Base-by-base conservation (phyloP, 2,797 vertebrate genomes). In the Chelon auratus region DNA sequence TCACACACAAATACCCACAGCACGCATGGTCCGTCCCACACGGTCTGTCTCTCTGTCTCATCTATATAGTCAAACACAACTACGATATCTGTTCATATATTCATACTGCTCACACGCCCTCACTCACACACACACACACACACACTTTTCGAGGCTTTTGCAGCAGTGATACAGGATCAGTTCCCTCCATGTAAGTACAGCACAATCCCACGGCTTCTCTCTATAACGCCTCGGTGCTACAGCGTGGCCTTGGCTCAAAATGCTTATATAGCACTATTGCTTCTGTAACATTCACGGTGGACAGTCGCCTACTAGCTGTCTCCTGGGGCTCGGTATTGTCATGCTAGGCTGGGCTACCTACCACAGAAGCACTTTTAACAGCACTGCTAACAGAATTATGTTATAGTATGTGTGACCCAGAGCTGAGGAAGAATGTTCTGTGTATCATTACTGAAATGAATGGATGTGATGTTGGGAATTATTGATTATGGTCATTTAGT, bases 181-280 rank as follows among this genome's bases (percentile, higher is more conserved):
- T 75, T 79, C 47, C 64, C 65, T 30, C 72, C 72, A 73, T 80
- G 82, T 87, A 68, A 86, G 83, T 82, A 77, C 81, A 82, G 72
- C 68, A 78, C 51, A 63, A 72, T 76, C 77, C 75, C 45, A 62
- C 33, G 20, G 76, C 78, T 83, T 70, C 24, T 71, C 53, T 81
- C 62, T 61, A 53, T 66, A 51, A 74, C 2, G 51, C 83, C 64
- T 60, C 83, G 72, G 33, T 58, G 73, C 72, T 50, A 60, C 63
- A 68, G 39, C 68, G 67, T 30, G 5, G 58, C 68, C 72, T 69
- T 30, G 5, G 58, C 68, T 51, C 57, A 58, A 59, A 79, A 7
- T 59, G 84, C 82, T 84, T 68, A 51, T 61, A 40, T 40, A 60
- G 81, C 81, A 53, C 79, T 82, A 78, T 80, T 72, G 26, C 47